Evolutionary conservation across 1,140 invertebrate species (phyloP).

Genomic region (Leptinotarsa lineolata): DNA sequence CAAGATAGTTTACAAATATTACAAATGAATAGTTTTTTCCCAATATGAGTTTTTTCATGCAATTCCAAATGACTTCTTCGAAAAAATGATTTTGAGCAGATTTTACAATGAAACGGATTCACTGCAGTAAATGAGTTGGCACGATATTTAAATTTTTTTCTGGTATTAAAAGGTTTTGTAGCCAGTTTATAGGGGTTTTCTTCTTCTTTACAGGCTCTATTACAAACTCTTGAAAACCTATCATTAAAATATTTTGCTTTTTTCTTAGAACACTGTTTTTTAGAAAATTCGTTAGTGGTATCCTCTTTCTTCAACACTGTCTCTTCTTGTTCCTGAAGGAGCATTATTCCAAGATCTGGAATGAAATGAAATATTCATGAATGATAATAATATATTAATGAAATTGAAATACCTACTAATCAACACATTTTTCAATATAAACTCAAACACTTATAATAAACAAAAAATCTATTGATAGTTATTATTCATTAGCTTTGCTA

Average conservation of each 20-base stretch:
- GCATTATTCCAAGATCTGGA: not conserved
- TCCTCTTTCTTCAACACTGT: not conserved
- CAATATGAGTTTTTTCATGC: constrained; percentile 61
- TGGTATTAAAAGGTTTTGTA: no score
- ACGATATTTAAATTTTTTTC: no score
- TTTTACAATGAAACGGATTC: constrained; percentile 58
- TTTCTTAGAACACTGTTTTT: no score
- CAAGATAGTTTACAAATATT: constrained; percentile 59
- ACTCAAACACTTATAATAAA: no score
- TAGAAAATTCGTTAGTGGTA: no score
- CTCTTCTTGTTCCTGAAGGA: not conserved
- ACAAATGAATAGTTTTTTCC: constrained; percentile 60
- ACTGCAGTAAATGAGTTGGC: constrained; percentile 47
- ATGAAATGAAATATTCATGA: not conserved
- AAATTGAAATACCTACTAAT: not conserved
- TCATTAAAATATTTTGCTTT: no score
- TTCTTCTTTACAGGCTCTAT: no score
- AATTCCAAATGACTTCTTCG: constrained; percentile 61
- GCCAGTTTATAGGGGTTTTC: no score
- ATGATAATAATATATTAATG: not conserved
- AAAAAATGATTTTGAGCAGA: constrained; percentile 59
- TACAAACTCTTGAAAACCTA: no score
- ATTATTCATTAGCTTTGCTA: no score
- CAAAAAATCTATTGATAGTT: no score
- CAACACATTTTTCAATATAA: no score